Percentiles rank a stretch among this genome's conserved stretches.
Evolutionary conservation across 2,797 vertebrate species (phyloP).

Genomic region (Lates japonicus): DNA sequence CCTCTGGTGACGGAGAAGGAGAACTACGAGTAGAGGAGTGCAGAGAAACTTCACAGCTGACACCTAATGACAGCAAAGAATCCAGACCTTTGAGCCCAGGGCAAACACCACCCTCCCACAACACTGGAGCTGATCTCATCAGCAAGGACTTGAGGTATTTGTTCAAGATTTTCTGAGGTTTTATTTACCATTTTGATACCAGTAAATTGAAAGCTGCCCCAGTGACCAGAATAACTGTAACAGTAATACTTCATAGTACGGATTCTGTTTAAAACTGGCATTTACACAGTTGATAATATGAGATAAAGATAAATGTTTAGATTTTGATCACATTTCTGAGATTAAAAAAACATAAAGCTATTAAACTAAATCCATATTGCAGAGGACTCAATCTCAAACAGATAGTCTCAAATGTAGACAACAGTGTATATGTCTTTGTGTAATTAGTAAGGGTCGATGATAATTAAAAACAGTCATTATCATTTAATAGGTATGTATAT

Average conservation of each 20-base stretch:
- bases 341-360: background rate
- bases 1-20: conserved; percentile 75
- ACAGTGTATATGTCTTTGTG: background rate
- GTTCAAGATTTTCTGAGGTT: background rate
- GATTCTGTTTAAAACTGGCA: background rate
- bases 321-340: background rate
- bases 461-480: background rate
- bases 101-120: conserved; percentile 63
- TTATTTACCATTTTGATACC: conserved; percentile 21
- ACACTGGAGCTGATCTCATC: conserved; percentile 63
- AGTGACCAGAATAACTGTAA: background rate
- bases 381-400: background rate
- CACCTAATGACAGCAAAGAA: conserved; percentile 63
- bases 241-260: background rate
- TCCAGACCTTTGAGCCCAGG: conserved; percentile 63
- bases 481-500: background rate
- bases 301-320: conserved; percentile 2
- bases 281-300: background rate
- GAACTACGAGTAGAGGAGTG: conserved; percentile 83
- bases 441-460: background rate
- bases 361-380: conserved; percentile 3
- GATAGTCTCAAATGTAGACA: background rate
- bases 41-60: conserved; percentile 69
- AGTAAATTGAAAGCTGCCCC: background rate
- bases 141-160: conserved; percentile 82